These are phyloP conservation scores for Orycteropus afer DNA, from an alignment of 2,113 vertebrate species.

Conservation along the genomic window DNA sequence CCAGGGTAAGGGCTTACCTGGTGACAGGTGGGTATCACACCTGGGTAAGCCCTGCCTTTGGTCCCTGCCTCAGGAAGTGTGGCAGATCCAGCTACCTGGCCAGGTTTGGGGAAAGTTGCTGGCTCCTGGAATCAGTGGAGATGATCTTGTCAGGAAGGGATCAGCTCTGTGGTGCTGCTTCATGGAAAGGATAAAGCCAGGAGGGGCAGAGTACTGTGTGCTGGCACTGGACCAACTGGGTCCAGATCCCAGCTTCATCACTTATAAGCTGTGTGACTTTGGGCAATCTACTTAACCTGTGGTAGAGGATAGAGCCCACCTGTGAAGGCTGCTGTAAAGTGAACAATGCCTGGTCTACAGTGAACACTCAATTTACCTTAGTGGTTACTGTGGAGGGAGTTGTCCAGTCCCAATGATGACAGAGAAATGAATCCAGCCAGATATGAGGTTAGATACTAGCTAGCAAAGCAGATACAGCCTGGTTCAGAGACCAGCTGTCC, in stretches of 20 bases:
- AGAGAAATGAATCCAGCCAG: neutral
- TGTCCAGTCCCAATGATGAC: neutral
- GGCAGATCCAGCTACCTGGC: neutral
- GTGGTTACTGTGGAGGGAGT: neutral
- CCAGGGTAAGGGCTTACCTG: neutral
- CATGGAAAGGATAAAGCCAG: neutral
- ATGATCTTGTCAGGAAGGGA: neutral
- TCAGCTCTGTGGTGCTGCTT: neutral
- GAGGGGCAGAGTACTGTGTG: neutral
- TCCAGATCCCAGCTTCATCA: neutral
- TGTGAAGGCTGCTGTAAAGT: neutral
- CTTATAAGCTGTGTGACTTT: neutral
- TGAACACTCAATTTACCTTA: neutral
- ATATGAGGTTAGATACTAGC: rapidly evolving
- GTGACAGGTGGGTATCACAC: neutral
- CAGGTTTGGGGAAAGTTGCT: neutral
- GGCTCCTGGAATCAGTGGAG: neutral
- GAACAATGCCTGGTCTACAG: neutral
- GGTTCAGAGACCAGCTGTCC: rapidly evolving
- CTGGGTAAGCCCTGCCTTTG: neutral
- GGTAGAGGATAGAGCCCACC: neutral
- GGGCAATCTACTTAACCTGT: neutral
- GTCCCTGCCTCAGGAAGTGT: neutral
- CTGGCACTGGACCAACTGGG: too few relatives aligned
- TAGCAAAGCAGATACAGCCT: neutral